Evolutionary conservation across 2,113 vertebrate genomes (phyloP), one percentile per base, ranked within the genome.

Genomic region (Marmota flaviventris): DNA sequence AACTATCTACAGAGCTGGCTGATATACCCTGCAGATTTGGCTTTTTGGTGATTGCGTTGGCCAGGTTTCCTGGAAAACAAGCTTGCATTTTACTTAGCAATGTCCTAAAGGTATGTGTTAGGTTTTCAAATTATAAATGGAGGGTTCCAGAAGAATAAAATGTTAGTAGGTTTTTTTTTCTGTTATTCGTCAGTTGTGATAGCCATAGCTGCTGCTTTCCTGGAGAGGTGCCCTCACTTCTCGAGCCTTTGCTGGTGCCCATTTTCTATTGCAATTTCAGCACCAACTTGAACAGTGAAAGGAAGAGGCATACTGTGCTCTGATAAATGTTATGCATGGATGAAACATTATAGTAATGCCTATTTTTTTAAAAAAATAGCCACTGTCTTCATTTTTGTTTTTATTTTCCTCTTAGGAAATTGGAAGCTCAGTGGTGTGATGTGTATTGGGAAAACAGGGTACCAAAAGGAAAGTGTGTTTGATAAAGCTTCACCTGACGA

Each of bases 81-180:
- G 16, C 53, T 87, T 91, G 13, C 63, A 2, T 93, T 94, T 96
- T 94, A 82, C 70, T 53, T 89, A 82, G 72, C 58, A 29, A 32
- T 53, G 34, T 37, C 37, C 70, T 70, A 37, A 77, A 72, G 42
- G 3, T 78, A 69, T 85, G 8, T 93, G 63, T 67, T 42, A 89
- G 29, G 3, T 1, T 85, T 56, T 79, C n/a, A 61, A n/a, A 27
- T 97, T 83, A 24, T 69, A 42, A 85, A 70, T 39, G 88, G 82
- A 29, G 48, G 48, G 5, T 48, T 92, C 79, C 16, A 67, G n/a
- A 89, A 95, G 51, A 88, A 78, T 69, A 73, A 65, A 86, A 8
- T 45, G 39, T 12, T 69, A 72, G 78, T 20, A 5, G 4, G 1
- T 69, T 94, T 91, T 76, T 63, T 51, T 89, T 8, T 76, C 45